Evolutionary conservation across 2,888 invertebrate genomes (phyloP).

Genomic region (Sympetrum striolatum): DNA sequence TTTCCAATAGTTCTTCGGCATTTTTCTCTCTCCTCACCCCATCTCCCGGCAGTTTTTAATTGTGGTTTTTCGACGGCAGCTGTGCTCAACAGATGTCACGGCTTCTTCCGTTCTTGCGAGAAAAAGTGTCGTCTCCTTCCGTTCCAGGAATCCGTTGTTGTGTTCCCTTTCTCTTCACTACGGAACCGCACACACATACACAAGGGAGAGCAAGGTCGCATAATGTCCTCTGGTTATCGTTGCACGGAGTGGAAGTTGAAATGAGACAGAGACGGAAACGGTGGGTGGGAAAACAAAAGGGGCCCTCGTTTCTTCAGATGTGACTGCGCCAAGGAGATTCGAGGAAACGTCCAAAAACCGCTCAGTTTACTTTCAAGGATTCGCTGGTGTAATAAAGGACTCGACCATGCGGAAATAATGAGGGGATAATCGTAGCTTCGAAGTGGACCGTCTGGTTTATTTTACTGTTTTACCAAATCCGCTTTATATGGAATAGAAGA

Average conservation of each 20-base stretch:
- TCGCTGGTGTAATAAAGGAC: neutral
- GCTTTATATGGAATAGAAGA: too few relatives aligned
- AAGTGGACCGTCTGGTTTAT: neutral
- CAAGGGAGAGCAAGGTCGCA: conserved; percentile 26
- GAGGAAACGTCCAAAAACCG: neutral
- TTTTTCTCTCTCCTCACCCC: neutral
- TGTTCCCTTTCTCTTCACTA: neutral
- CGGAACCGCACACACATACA: neutral
- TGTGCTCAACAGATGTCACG: conserved; percentile 44
- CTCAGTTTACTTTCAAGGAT: neutral
- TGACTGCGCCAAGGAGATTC: neutral
- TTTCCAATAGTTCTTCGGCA: conserved; percentile 28
- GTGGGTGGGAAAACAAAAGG: neutral
- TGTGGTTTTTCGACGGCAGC: conserved; percentile 44
- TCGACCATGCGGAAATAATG: neutral
- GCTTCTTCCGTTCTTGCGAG: conserved; percentile 34
- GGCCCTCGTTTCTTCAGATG: neutral
- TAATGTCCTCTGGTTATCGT: conserved; percentile 8
- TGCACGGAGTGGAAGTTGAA: neutral
- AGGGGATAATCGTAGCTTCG: neutral
- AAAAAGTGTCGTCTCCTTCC: conserved; percentile 30
- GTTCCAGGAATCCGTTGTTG: conserved; percentile 42
- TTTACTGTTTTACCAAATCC: neutral
- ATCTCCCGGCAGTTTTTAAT: conserved; percentile 37
- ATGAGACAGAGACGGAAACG: neutral